Conservation (phyloP, 2,113 vertebrate genomes). For the Hyperoodon ampullatus region DNA sequence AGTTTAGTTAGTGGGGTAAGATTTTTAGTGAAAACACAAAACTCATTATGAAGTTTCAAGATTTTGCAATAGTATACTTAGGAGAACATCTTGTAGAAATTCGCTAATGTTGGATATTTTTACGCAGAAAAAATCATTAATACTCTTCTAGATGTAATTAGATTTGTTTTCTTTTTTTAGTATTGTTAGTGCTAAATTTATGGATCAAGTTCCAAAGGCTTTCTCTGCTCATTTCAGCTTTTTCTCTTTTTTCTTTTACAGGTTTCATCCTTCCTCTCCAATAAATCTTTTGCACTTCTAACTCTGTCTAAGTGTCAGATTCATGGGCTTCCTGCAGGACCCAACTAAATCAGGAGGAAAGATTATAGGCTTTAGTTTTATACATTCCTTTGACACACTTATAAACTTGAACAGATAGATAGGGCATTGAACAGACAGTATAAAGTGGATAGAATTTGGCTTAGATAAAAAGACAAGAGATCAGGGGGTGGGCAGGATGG, state of each 20-base stretch:
- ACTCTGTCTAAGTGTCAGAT: neutral
- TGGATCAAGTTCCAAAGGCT: neutral
- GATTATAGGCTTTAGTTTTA: neutral
- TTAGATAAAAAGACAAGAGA: neutral
- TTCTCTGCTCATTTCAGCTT: neutral
- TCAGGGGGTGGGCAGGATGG: neutral
- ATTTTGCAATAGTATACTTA: neutral
- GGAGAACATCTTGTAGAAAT: neutral
- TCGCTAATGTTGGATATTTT: neutral
- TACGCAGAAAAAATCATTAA: neutral
- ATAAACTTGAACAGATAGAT: neutral
- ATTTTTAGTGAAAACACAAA: slow-evolving; percentile 29
- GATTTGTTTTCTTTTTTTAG: neutral
- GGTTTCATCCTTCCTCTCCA: neutral
- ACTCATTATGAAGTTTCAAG: neutral
- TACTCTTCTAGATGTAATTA: neutral
- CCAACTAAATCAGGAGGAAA: neutral
- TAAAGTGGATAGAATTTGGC: neutral
- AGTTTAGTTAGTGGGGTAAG: neutral
- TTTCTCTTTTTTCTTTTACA: neutral
- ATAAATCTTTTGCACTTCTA: neutral
- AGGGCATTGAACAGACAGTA: neutral
- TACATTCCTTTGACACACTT: neutral
- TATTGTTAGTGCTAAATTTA: neutral
- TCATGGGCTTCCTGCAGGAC: neutral